These are phyloP conservation scores for Tachina fera DNA, from an alignment of 2,888 invertebrate genomes.

Conservation along the genomic window DNA sequence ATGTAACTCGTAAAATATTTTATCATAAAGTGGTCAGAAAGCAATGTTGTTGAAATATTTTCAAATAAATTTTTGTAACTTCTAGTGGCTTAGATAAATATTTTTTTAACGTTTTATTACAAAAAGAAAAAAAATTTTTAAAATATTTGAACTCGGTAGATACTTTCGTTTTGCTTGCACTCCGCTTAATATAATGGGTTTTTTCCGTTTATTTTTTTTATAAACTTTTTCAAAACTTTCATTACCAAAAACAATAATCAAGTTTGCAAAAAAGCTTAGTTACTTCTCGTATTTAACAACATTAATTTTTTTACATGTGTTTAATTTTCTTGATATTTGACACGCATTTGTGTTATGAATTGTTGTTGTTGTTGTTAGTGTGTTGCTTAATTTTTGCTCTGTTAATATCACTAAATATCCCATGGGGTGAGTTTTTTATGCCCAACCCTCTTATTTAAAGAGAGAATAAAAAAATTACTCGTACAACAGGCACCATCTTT, in stretches of 20 bases:
- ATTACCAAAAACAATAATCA: slow-evolving; percentile 1
- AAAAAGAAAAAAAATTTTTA: not conserved
- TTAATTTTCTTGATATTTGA: not conserved
- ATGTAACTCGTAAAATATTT: slow-evolving; percentile 36
- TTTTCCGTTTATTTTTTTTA: not conserved
- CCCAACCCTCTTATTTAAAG: slow-evolving; percentile 43
- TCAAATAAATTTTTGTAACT: slow-evolving; percentile 2
- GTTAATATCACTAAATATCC: slow-evolving; percentile 32
- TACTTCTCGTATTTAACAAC: not conserved
- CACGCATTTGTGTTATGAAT: slow-evolving; percentile 21
- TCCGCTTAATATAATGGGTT: not conserved
- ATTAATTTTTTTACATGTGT: not conserved
- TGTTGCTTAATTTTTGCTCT: slow-evolving; percentile 4
- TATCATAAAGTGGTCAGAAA: slow-evolving; percentile 5
- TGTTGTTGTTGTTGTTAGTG: not conserved
- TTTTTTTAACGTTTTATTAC: not conserved
- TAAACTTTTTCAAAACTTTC: not conserved
- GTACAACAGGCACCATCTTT: not conserved
- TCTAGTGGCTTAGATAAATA: not conserved
- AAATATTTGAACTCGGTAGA: not conserved
- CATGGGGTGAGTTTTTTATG: slow-evolving; percentile 51
- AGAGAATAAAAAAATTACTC: not conserved
- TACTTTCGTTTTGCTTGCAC: slow-evolving; percentile 4
- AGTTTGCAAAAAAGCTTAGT: not conserved
- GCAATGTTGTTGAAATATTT: slow-evolving; percentile 24